These are phyloP conservation scores for Harpalus rubripes DNA, from an alignment of 2,888 invertebrate genomes.

Conservation along the genomic window DNA sequence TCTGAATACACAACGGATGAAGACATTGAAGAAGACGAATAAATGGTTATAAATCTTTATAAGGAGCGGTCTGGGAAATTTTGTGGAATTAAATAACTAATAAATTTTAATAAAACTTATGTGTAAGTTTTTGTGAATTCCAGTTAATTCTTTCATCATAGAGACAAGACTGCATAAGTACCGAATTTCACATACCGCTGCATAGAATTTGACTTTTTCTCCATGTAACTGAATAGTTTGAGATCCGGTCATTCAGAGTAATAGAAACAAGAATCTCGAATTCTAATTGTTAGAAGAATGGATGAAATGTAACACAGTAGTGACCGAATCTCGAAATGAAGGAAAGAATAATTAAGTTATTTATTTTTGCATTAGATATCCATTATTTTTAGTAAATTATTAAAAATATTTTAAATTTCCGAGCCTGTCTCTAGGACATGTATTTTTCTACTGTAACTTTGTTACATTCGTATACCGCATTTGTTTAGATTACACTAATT, in stretches of 20 bases:
- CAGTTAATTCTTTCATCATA: slow-evolving; percentile 54
- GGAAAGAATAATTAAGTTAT: slow-evolving; percentile 37
- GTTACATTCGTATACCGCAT: slow-evolving; percentile 57
- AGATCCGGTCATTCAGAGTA: slow-evolving; percentile 55
- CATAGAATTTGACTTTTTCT: slow-evolving; percentile 51
- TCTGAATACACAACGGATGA: slow-evolving; percentile 86
- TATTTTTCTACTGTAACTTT: slow-evolving; percentile 65
- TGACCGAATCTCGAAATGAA: slow-evolving; percentile 39
- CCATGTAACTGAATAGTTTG: slow-evolving; percentile 30
- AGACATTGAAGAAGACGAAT: slow-evolving; percentile 81
- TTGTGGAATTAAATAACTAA: slow-evolving; percentile 50
- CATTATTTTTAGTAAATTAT: slow-evolving; percentile 42
- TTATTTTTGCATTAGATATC: slow-evolving; percentile 45
- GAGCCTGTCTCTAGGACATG: slow-evolving; percentile 65
- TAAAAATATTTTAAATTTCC: slow-evolving; percentile 57
- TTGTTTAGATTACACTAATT: slow-evolving; percentile 55
- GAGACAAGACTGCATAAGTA: slow-evolving; percentile 64
- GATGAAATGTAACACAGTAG: slow-evolving; percentile 5
- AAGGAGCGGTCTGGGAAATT: slow-evolving; percentile 65
- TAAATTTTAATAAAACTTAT: slow-evolving; percentile 57
- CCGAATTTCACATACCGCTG: slow-evolving; percentile 64
- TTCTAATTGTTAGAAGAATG: background rate
- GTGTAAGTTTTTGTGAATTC: slow-evolving; percentile 59
- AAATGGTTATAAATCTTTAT: slow-evolving; percentile 38
- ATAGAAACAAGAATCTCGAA: background rate